Percentiles rank a stretch among this genome's conserved stretches.
Conservation (phyloP, 2,113 vertebrate species). For the Amazona vittata region DNA sequence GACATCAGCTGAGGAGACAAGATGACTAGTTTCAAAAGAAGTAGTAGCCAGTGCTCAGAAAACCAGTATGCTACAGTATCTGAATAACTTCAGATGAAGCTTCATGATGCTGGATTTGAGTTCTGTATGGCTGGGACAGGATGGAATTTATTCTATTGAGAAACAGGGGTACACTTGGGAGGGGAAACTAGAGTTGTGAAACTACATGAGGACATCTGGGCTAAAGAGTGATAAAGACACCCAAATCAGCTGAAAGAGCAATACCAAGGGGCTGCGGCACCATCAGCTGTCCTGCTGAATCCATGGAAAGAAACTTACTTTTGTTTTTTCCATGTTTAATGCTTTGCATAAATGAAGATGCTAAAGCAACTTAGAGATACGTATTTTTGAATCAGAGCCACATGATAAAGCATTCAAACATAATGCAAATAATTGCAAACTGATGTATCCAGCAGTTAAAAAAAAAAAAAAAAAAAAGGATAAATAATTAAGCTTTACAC, state of each 20-base stretch:
- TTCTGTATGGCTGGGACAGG: not conserved
- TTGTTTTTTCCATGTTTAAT: not conserved
- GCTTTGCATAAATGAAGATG: conserved; percentile 23
- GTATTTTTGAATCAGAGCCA: conserved; percentile 63
- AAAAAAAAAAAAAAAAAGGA: conserved; percentile 42
- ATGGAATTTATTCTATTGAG: not conserved
- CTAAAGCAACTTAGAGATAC: conserved; percentile 33
- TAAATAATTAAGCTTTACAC: conserved; percentile 82
- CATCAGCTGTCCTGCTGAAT: not conserved
- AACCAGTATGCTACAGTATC: fast-evolving
- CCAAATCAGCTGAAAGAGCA: not conserved
- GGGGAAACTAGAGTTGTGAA: not conserved
- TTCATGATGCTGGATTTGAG: not conserved
- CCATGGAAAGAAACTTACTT: not conserved
- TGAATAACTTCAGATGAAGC: not conserved
- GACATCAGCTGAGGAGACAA: not conserved
- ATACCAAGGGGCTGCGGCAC: not conserved
- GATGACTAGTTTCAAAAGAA: not conserved
- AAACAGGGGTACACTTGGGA: not conserved
- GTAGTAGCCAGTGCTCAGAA: not conserved
- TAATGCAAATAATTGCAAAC: conserved; percentile 78
- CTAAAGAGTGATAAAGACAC: not conserved
- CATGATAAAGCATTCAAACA: conserved; percentile 74
- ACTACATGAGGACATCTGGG: not conserved
- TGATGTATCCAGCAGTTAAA: conserved; percentile 64